Base-by-base conservation (phyloP, 2,113 vertebrate species). In the Oreochromis tanganicae region DNA sequence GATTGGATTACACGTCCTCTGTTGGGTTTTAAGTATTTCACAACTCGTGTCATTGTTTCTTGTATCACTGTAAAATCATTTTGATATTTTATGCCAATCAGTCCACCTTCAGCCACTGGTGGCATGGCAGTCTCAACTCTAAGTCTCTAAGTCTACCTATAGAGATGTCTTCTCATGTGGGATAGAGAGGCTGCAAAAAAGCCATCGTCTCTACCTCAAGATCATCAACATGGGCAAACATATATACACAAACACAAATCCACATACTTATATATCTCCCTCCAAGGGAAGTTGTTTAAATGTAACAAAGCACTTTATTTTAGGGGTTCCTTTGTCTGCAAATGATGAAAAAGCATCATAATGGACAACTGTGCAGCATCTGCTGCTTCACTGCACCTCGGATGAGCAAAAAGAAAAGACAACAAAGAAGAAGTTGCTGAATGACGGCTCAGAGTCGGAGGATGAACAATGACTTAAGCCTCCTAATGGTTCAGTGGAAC, bases 131-230 rank as follows among this genome's bases (percentile, higher is more conserved):
- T 9, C 24, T 34, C 24, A 84, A 34, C 73, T 84, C 6, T 63
- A 80, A 79, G 38, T 80, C 73, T 84, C 6, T 63, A 80, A 79
- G 38, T 80, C 46, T 50, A n/a, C 4, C 0, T 50, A 78, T 17
- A 50, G 7, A 50, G 66, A 79, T 61, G 80, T 56, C 68, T 89
- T 55, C 89, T 88, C 68, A 75, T 88, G 36, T 80, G 86, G 79
- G 79, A 96, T 83, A 92, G 92, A 95, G 87, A 93, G 92, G 82
- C 89, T 91, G 80, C 93, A 93, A 93, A 96, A 95, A 95, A 94
- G 89, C 86, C 94, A 95, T 94, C 54, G 91, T 91, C 66, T 84
- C 81, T 63, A 90, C 90, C 81, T 90, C 63, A 17, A 90, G 71
- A 82, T 93, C 87, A 91, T 95, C 84, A 92, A 87, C 90, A 93